Evolutionary conservation across 2,113 vertebrate genomes (phyloP).

Genomic region (Smithornis capensis): DNA sequence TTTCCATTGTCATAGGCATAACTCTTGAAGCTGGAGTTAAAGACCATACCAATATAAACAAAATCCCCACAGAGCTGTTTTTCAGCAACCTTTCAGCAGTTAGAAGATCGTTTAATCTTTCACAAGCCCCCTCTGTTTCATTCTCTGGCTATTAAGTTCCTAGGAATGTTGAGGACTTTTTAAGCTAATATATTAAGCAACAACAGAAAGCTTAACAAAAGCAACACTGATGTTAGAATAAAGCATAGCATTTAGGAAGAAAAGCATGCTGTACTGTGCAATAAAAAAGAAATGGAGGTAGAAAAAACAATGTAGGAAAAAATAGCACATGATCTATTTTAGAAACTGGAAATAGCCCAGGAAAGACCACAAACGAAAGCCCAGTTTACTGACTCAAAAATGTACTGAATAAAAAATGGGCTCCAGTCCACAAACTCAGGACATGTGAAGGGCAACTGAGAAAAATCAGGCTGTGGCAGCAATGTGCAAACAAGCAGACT

Average conservation of each 20-base stretch:
- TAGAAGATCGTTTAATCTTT: not conserved
- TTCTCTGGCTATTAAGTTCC: not conserved
- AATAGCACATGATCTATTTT: not conserved
- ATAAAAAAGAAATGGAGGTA: not conserved
- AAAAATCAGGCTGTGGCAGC: not conserved
- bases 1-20: accelerated
- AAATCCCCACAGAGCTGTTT: not conserved
- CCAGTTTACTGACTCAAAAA: not conserved
- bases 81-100: not conserved
- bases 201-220: not conserved
- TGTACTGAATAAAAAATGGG: not conserved
- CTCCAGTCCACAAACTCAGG: not conserved
- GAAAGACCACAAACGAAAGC: not conserved
- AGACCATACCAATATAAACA: not conserved
- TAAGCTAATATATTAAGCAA: not conserved
- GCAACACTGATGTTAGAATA: not conserved
- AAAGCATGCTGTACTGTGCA: not conserved
- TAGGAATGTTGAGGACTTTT: not conserved
- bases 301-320: constrained; percentile 21
- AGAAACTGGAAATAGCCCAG: not conserved
- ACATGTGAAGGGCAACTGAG: not conserved
- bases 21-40: not conserved
- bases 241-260: not conserved
- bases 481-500: not conserved
- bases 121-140: not conserved